phyloP scores from a whole-genome alignment of 2,888 invertebrate genomes.

The Nowickia ferox region DNA sequence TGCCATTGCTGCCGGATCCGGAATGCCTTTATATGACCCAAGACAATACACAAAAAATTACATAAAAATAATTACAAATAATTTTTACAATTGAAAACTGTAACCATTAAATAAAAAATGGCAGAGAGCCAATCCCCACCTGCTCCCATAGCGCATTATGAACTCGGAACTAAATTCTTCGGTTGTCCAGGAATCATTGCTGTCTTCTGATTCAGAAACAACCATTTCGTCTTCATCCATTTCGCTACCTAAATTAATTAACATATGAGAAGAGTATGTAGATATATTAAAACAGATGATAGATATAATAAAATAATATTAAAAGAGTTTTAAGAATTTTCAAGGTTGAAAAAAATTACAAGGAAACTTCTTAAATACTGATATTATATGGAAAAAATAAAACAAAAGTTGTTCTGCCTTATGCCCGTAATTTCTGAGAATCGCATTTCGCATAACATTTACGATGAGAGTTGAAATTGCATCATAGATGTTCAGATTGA shows the following conservation, averaged over 20 bases:
- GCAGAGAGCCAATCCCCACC: constrained; percentile 82
- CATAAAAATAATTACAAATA: constrained; percentile 73
- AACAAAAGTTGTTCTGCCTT: too few relatives aligned
- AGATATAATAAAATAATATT: not conserved
- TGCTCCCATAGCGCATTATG: constrained; percentile 89
- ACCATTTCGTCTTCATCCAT: constrained; percentile 88
- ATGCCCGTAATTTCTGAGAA: too few relatives aligned
- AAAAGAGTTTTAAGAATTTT: too few relatives aligned
- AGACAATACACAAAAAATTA: constrained; percentile 72
- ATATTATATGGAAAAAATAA: too few relatives aligned
- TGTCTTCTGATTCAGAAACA: constrained; percentile 90
- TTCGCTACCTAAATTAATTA: constrained; percentile 85
- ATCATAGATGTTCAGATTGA: too few relatives aligned
- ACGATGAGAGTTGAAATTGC: too few relatives aligned
- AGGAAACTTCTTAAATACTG: too few relatives aligned
- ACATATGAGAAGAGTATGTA: not conserved
- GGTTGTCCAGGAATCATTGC: constrained; percentile 91
- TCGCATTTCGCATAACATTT: too few relatives aligned
- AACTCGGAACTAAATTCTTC: constrained; percentile 92
- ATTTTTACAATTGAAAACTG: constrained; percentile 75
- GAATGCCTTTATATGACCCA: constrained; percentile 81
- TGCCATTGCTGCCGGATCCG: constrained; percentile 83
- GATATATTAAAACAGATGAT: too few relatives aligned
- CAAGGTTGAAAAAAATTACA: too few relatives aligned
- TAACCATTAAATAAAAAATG: constrained; percentile 70